Percentiles rank a stretch among this genome's conserved stretches.
phyloP scores from a whole-genome alignment of 2,797 vertebrate species.

The Galaxias olidus region DNA sequence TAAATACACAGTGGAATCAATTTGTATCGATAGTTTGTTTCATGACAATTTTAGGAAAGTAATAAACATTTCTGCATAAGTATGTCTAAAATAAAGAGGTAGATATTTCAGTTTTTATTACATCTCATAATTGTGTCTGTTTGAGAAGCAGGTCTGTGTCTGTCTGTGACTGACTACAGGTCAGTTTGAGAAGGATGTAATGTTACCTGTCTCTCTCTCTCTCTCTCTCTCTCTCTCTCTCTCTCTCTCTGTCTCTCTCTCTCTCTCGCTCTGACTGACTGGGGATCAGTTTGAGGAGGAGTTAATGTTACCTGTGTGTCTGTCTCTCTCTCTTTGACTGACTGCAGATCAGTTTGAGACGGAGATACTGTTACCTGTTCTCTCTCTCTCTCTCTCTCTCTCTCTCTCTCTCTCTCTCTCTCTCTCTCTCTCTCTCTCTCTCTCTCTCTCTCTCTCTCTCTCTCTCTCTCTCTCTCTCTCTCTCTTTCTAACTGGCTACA shows the following conservation, averaged over 20 bases:
- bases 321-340: background rate
- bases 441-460: background rate
- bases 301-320: background rate
- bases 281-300: background rate
- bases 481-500: too few relatives aligned
- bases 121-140: too few relatives aligned
- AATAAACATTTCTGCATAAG: too few relatives aligned
- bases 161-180: background rate
- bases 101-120: too few relatives aligned
- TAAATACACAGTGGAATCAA: too few relatives aligned
- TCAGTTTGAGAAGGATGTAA: background rate
- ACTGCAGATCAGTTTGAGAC: background rate
- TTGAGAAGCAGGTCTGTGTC: too few relatives aligned
- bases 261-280: background rate
- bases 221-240: background rate
- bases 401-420: too few relatives aligned
- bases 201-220: conserved; percentile 7
- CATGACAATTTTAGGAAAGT: too few relatives aligned
- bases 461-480: background rate
- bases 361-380: background rate
- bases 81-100: too few relatives aligned
- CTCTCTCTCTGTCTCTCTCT: background rate
- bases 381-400: background rate
- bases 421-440: background rate
- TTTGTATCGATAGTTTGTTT: too few relatives aligned